Evolutionary conservation across 1,140 invertebrate genomes (phyloP), one percentile per base, ranked within the genome.

Genomic region (Palaemon carinicauda): DNA sequence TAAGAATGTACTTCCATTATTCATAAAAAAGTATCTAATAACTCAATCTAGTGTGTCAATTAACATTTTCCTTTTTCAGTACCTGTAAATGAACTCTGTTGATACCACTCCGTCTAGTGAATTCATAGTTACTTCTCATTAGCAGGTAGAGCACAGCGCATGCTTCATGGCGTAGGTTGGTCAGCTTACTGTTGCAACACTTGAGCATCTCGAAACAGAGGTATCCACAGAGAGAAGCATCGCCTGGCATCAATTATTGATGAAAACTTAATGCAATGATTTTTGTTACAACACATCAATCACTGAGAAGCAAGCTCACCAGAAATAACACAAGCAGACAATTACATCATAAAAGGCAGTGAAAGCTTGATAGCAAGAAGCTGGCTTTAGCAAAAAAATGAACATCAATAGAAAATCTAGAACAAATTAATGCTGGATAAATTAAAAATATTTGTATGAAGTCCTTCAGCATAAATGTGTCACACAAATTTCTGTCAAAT

Each of bases 91-190:
- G 96, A 3, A 98, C 96, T 89, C 97, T 93, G 0, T 96, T 97
- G 53, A 98, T 93, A 82, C 95, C 95, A 89, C 96, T 96, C 65
- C 95, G 93, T 69, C 94, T 93, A 27, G 95, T 96, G 90, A 96
- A 97, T 90, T 98, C 96, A 92, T 97, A 98, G 92, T 98, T 98
- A 90, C 96, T 96, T 87, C 97, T 94, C 96, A 98, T 97, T 27
- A 98, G 93, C 53, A 98, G 92, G 92, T 98, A 98, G 0, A 98
- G 92, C 12, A 97, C 94, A 80, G 96, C 96, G 90, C 96, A 97
- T 0, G 97, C 96, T 91, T 98, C 97, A 90, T 97, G 95, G 50
- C 97, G 93, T 52, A 97, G 94, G 73, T 94, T 94, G 82, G 94
- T 94, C 85, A 97, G 92, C 75, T 95, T 94, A 91, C 95, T 96